Evolutionary conservation across 1,140 invertebrate genomes (phyloP), one percentile per base, ranked within the genome.

Genomic region (Prorops nasuta): DNA sequence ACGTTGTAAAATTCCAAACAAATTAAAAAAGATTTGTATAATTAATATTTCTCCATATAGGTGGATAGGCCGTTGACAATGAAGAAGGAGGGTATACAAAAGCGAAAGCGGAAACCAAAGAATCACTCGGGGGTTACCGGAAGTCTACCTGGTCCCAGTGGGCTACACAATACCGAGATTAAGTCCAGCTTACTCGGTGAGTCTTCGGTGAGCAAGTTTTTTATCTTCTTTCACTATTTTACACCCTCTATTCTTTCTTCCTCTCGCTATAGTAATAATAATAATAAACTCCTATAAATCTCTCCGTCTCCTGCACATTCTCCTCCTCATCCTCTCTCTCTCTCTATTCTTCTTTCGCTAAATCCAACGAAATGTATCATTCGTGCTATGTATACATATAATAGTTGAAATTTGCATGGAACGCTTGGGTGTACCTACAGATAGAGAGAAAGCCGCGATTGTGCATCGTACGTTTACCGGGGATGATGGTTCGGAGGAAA

Each of bases 31-130:
- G 18, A n/a, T 38, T 2, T 2, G 3, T 39, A 40, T 28, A 31
- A 16, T 17, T 44, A 15, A 2, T 47, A 39, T 40, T 49, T 24
- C 18, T 55, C 44, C 37, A 72, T 75, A 49, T 75, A 89, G 87
- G 90, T 95, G 35, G 88, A 89, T 70, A 82, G 88, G 51, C 95
- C 95, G 10, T 72, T 93, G 42, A 90, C 91, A 39, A 97, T 98
- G 94, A 93, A 94, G 69, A 98, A 98, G 74, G 94, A 97, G 49
- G 91, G 90, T 7, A 96, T 97, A 64, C 94, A 96, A 74, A 94
- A 90, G 18, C 77, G 94, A 35, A 96, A 96, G 69, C 80, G 94
- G 48, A 95, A 95, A 71, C 90, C 90, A 22, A 92, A 91, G 71
- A 82, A 74, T 56, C 73, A 76, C 15, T 49, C 71, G 1, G 54